A percentile compares a stretch with the other conserved stretches of the same genome.
Evolutionary conservation across 2,797 vertebrate species (phyloP).

Genomic region (Eutrigla gurnardus): DNA sequence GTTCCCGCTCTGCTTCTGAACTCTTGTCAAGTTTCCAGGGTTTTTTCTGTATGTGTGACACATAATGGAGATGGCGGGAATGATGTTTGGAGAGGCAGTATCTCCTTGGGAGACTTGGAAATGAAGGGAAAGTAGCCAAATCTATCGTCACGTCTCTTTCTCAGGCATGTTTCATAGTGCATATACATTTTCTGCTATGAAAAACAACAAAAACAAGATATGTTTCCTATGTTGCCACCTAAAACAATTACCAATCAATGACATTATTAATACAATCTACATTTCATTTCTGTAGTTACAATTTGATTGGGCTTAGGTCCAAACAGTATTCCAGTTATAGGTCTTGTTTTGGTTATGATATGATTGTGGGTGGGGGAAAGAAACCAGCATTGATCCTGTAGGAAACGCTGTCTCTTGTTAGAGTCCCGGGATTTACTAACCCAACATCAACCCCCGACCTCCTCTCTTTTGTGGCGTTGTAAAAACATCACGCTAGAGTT

Average conservation of each 20-base stretch:
- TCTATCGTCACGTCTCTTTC: slow-evolving; percentile 21
- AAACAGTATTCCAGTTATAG: neutral
- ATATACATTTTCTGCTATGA: neutral
- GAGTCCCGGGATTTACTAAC: neutral
- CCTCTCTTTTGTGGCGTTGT: neutral
- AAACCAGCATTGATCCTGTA: neutral
- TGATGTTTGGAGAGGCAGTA: slow-evolving; percentile 50
- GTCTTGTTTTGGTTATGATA: neutral
- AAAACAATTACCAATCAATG: slow-evolving; percentile 2
- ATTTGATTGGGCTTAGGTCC: neutral
- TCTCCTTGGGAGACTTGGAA: slow-evolving; percentile 35
- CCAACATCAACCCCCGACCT: neutral
- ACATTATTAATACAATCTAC: too few relatives aligned
- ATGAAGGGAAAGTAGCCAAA: slow-evolving; percentile 25
- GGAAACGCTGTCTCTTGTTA: neutral
- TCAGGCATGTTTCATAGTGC: neutral
- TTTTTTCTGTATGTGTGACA: slow-evolving; percentile 37
- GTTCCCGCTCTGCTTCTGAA: slow-evolving; percentile 34
- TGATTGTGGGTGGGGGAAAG: neutral
- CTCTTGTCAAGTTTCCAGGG: slow-evolving; percentile 24
- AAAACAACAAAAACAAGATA: slow-evolving; percentile 5
- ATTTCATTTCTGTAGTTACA: neutral
- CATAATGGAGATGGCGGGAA: slow-evolving; percentile 31
- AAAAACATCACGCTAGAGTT: neutral
- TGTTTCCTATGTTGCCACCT: neutral